Base-by-base conservation (phyloP, 2,888 invertebrate genomes). In the Troides oblongomaculatus region DNA sequence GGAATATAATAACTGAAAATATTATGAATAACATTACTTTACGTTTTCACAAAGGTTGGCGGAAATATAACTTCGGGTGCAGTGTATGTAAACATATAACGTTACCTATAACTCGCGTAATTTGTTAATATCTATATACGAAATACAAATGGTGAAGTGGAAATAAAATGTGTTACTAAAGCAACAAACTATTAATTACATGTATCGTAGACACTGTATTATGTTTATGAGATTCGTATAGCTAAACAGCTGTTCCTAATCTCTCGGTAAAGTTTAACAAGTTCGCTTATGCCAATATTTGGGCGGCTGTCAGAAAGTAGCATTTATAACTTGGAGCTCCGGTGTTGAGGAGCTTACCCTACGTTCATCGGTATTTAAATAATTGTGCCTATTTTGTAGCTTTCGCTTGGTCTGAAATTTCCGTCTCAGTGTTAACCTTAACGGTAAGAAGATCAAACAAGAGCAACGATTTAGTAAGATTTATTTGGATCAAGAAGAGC, bases 251-350 rank as follows among this genome's bases (percentile, higher is more conserved):
- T 53, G 53, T 53, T 53, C 18, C 53, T 53, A 53, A 53, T 53
- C 53, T 53, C 53, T 53, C n/a, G 53, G n/a, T 53, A n/a, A 53
- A 53, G 53, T n/a, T n/a, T n/a, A n/a, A 53, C 53, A n/a, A 53
- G 23, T 64, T 57, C 23, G 57, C 43, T 64, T 57, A 56, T 6
- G 53, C 53, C 53, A 53, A 53, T 53, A n/a, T 53, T 53, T 53
- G n/a, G 5, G 18, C 1, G n/a, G 18, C 53, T 53, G 53, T n/a
- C 53, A 53, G 53, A 53, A 7, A n/a, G 8, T 7, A 53, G n/a
- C 53, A n/a, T 53, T 53, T 53, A 53, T n/a, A 53, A n/a, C n/a
- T 53, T 53, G 1, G 53, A 53, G 53, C n/a, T n/a, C 53, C n/a
- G 53, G n/a, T 53, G 53, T n/a, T 53, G 2, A 53, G 53, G 53